These are phyloP conservation scores for Helicorthomorpha holstii DNA, from an alignment of 1,140 invertebrate species.

Conservation along the genomic window DNA sequence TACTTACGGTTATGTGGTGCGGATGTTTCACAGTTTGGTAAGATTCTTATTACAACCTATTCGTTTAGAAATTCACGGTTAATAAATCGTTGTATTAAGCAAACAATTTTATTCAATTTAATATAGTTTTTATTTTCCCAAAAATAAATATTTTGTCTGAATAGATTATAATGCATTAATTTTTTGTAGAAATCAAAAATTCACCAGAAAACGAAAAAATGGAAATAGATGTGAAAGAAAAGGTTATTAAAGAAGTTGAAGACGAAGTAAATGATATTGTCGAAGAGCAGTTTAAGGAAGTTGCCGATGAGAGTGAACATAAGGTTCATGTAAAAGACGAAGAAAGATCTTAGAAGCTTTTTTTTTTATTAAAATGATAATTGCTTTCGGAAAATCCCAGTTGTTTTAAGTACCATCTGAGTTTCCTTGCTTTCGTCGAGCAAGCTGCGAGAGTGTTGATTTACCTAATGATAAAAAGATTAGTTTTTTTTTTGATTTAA, in stretches of 20 bases:
- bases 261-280: background rate
- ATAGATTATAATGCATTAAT: no score
- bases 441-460: background rate
- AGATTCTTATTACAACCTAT: no score
- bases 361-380: background rate
- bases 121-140: background rate
- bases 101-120: no score
- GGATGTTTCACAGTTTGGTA: conserved; percentile 60
- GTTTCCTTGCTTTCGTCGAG: background rate
- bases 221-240: background rate
- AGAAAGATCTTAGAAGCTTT: no score
- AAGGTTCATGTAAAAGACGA: background rate
- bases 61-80: no score
- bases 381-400: background rate
- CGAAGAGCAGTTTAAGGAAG: background rate
- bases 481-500: no score
- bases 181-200: background rate
- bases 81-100: no score
- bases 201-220: background rate
- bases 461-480: background rate
- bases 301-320: background rate
- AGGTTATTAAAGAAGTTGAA: background rate
- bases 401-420: background rate
- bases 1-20: conserved; percentile 63
- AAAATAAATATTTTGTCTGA: background rate